Evolutionary conservation across 2,113 vertebrate species (phyloP).

Genomic region (Macquaria australasica): DNA sequence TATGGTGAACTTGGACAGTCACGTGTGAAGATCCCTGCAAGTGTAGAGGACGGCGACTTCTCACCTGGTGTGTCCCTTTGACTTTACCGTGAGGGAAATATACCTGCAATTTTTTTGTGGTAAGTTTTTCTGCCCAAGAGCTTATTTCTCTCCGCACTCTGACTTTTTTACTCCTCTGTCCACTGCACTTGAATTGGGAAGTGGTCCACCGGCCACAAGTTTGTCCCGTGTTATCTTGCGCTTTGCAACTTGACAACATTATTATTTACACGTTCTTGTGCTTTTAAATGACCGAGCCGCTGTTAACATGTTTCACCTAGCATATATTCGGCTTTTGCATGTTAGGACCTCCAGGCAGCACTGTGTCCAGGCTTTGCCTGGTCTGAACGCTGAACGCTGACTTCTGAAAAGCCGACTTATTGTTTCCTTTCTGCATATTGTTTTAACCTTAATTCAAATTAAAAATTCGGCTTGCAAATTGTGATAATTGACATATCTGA

Average conservation of each 20-base stretch:
- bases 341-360: slow-evolving; percentile 14
- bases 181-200: slow-evolving; percentile 54
- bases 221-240: slow-evolving; percentile 16
- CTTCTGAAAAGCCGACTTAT: slow-evolving; percentile 32
- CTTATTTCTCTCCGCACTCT: slow-evolving; percentile 58
- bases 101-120: slow-evolving; percentile 72
- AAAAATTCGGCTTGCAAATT: background rate
- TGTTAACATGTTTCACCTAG: slow-evolving; percentile 24
- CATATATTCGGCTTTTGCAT: background rate
- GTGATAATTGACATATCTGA: background rate
- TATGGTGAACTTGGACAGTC: slow-evolving; percentile 83
- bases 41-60: slow-evolving; percentile 65
- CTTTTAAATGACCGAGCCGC: slow-evolving; percentile 27
- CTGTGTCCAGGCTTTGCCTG: slow-evolving; percentile 13
- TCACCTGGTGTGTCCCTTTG: slow-evolving; percentile 68
- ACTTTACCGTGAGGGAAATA: slow-evolving; percentile 72
- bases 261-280: slow-evolving; percentile 41
- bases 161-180: slow-evolving; percentile 49
- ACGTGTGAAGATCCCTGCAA: slow-evolving; percentile 78
- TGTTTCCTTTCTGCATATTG: slow-evolving; percentile 22
- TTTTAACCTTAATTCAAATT: background rate
- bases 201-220: slow-evolving; percentile 51
- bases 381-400: background rate
- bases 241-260: slow-evolving; percentile 4
- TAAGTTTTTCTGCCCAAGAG: slow-evolving; percentile 77